phyloP scores from a whole-genome alignment of 23 tunicate species.

The Ascidia mentula region DNA sequence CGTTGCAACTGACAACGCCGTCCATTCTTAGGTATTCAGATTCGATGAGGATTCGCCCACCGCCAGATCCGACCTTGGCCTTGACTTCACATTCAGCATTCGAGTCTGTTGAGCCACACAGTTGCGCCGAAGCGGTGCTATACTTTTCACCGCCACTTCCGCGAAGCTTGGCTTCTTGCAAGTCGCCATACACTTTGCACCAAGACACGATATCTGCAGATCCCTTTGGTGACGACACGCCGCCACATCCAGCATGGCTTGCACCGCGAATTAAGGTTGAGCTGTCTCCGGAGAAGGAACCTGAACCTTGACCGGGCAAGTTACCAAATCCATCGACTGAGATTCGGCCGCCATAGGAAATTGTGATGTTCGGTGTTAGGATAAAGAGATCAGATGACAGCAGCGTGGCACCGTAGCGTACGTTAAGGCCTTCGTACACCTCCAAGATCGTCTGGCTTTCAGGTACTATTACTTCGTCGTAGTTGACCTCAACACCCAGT shows the following conservation, averaged over 20 bases:
- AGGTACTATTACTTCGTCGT: not conserved
- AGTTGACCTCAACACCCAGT: not conserved
- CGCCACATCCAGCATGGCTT: constrained; percentile 34
- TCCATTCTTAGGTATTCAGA: constrained; percentile 18
- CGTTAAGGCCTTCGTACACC: constrained; percentile 2
- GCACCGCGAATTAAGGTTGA: constrained; percentile 3
- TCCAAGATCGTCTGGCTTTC: not conserved
- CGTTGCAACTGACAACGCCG: constrained; percentile 21
- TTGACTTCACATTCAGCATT: not conserved
- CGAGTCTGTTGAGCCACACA: not conserved
- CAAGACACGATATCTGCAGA: not conserved
- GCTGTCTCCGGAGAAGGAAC: not conserved
- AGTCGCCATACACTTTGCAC: constrained; percentile 24
- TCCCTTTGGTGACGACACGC: not conserved
- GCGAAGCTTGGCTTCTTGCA: not conserved
- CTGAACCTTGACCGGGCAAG: constrained; percentile 13
- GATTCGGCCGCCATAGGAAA: constrained; percentile 23
- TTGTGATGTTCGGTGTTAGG: constrained; percentile 12
- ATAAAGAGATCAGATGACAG: constrained; percentile 5
- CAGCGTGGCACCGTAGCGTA: constrained; percentile 8
- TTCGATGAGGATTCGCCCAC: constrained; percentile 15
- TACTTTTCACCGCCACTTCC: constrained; percentile 27
- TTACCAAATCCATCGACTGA: constrained; percentile 9
- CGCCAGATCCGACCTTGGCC: constrained; percentile 20
- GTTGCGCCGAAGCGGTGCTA: not conserved